These are phyloP conservation scores for Prinia subflava DNA, from an alignment of 2,113 vertebrate genomes.

Conservation along the genomic window DNA sequence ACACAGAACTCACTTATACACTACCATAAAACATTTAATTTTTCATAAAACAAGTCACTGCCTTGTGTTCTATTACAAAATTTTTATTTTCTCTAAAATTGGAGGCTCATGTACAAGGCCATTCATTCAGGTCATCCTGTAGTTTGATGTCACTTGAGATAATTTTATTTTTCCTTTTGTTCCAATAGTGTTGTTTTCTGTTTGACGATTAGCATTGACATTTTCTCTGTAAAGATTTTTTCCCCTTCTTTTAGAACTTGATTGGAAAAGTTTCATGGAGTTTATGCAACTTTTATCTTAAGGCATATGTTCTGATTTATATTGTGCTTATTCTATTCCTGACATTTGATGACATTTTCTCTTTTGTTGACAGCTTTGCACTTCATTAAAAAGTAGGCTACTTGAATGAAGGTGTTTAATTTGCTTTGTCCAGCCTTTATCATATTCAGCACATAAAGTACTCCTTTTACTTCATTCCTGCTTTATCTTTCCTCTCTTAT, in stretches of 20 bases:
- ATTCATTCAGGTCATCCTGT: background rate
- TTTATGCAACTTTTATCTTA: constrained; percentile 42
- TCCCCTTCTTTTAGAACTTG: background rate
- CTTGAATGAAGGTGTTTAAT: background rate
- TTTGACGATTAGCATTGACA: constrained; percentile 49
- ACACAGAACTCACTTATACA: background rate
- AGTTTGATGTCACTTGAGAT: background rate
- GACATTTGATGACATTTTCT: constrained; percentile 72
- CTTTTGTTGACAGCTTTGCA: constrained; percentile 27
- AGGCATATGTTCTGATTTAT: constrained; percentile 42
- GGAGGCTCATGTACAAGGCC: background rate
- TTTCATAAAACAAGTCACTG: background rate
- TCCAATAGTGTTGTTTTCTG: background rate
- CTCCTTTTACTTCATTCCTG: background rate
- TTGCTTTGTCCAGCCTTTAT: constrained; percentile 42
- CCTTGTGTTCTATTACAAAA: background rate
- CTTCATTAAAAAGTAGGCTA: background rate
- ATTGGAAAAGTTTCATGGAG: constrained; percentile 27
- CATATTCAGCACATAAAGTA: background rate
- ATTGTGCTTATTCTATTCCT: constrained; percentile 29
- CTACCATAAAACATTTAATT: background rate
- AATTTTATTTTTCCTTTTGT: background rate
- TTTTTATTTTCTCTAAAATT: background rate
- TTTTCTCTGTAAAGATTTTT: background rate
- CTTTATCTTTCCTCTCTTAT: background rate